Conservation (phyloP, 2,888 invertebrate genomes). For the Coronaproctus castanopsis region DNA sequence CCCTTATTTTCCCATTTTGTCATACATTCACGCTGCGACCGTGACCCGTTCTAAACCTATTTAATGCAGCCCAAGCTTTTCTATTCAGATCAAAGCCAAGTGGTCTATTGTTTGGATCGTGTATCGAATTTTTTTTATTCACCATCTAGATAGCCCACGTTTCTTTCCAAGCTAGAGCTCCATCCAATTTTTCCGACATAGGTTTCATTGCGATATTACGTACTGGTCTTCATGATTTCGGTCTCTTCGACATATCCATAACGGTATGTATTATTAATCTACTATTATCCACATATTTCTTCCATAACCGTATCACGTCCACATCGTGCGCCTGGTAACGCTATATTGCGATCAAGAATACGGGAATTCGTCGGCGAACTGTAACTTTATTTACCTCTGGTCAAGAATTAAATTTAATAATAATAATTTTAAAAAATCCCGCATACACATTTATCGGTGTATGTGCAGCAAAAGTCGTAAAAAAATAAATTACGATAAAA, state of each 20-base stretch:
- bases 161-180: neutral
- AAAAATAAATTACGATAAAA: no score
- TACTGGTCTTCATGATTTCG: neutral
- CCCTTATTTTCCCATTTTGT: neutral
- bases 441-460: no score
- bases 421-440: no score
- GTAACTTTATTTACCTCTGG: no score
- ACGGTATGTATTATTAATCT: no score
- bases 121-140: neutral
- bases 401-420: no score
- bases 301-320: no score
- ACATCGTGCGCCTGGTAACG: no score
- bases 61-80: neutral
- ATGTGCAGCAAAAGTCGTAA: no score
- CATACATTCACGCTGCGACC: neutral
- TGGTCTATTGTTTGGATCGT: neutral
- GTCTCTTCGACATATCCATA: neutral
- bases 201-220: neutral
- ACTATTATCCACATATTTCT: no score
- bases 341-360: no score
- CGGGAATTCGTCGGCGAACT: no score
- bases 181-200: neutral
- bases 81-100: neutral
- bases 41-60: neutral
- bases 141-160: neutral